Percentiles rank a stretch among this genome's conserved stretches.
phyloP scores from a whole-genome alignment of 2,113 vertebrate genomes.

The Salvelinus alpinus region DNA sequence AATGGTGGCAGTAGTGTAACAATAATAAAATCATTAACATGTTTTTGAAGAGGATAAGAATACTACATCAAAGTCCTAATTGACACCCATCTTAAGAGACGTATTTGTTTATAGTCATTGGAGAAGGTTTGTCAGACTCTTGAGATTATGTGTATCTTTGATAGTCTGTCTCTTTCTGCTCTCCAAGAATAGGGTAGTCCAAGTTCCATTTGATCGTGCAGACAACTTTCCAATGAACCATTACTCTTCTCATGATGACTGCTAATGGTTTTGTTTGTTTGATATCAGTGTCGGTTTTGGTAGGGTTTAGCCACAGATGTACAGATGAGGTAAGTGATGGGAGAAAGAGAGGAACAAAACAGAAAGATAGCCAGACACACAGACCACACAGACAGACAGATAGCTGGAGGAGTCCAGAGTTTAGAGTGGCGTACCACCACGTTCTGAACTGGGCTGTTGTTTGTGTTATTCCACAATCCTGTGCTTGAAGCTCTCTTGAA shows the following conservation, averaged over 20 bases:
- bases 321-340: not conserved
- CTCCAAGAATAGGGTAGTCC: not conserved
- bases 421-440: not conserved
- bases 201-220: not conserved
- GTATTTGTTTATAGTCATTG: not conserved
- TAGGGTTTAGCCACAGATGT: slow-evolving; percentile 3
- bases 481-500: too few species aligned
- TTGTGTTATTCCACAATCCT: not conserved
- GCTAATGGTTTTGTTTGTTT: not conserved
- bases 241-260: not conserved
- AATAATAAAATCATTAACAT: not conserved
- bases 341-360: not conserved
- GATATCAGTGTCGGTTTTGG: not conserved
- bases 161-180: not conserved
- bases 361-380: not conserved
- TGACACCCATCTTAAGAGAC: not conserved
- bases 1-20: not conserved
- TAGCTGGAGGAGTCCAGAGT: not conserved
- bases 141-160: not conserved
- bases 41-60: not conserved
- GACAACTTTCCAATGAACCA: not conserved
- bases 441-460: not conserved
- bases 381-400: not conserved
- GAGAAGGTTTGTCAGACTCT: not conserved
- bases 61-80: not conserved